phyloP scores from a whole-genome alignment of 2,113 vertebrate species.

The Salminus brasiliensis region DNA sequence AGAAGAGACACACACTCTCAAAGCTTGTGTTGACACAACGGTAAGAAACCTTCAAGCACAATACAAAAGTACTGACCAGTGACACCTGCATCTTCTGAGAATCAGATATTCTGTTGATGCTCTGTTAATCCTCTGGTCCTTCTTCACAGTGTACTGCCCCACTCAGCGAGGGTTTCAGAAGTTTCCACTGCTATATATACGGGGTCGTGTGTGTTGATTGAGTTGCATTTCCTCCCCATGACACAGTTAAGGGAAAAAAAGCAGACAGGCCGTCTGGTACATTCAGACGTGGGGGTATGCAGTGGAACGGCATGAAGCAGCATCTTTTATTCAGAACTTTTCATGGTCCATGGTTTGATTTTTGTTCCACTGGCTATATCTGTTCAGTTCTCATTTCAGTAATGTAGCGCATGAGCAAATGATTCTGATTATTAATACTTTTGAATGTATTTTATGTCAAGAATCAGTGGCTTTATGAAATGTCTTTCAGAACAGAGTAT shows the following conservation, averaged over 20 bases:
- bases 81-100: slow-evolving; percentile 35
- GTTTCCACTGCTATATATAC: neutral
- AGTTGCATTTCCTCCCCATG: slow-evolving; percentile 21
- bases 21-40: neutral
- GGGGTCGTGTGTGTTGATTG: neutral
- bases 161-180: slow-evolving; percentile 3
- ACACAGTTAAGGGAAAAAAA: slow-evolving; percentile 15
- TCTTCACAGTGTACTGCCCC: neutral
- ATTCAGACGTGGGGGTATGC: neutral
- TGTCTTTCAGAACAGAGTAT: no score
- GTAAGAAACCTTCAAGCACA: neutral
- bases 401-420: no score
- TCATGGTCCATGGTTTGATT: no score
- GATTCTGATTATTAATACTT: no score
- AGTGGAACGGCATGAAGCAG: no score
- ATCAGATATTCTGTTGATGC: neutral
- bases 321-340: no score
- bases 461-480: no score
- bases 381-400: no score
- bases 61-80: slow-evolving; percentile 21
- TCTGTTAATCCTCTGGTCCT: neutral
- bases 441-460: no score
- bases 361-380: no score
- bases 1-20: no score
- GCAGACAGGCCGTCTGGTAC: neutral